These are phyloP conservation scores for Mimachlamys varia DNA, from an alignment of 2,888 invertebrate genomes.

Conservation along the genomic window DNA sequence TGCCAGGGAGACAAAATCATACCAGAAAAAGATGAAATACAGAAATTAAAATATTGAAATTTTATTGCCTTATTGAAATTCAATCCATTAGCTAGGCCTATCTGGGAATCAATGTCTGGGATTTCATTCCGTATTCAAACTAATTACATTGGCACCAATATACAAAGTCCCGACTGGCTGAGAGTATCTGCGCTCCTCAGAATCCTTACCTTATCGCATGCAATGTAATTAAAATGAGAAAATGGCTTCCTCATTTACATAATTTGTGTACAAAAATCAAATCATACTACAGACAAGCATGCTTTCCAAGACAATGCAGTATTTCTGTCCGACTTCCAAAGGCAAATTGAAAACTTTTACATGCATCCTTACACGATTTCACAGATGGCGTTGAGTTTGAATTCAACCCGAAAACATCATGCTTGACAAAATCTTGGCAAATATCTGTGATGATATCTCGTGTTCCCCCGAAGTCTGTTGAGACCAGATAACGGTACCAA, in stretches of 20 bases:
- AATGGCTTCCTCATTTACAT: constrained; percentile 19
- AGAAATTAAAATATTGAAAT: constrained; percentile 5
- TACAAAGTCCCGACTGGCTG: not conserved
- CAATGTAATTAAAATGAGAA: constrained; percentile 30
- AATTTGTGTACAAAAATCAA: constrained; percentile 31
- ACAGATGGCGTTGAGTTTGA: not conserved
- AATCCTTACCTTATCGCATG: constrained; percentile 27
- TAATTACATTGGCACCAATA: constrained; percentile 25
- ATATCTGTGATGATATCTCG: not conserved
- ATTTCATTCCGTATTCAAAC: constrained; percentile 28
- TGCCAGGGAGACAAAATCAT: not conserved
- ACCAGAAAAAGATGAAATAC: not conserved
- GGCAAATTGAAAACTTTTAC: constrained; percentile 5
- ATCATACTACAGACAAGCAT: not conserved
- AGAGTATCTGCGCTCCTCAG: not conserved
- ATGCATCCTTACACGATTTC: not conserved
- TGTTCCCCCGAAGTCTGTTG: not conserved
- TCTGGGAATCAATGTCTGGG: constrained; percentile 4
- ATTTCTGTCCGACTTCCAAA: not conserved
- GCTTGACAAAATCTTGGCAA: not conserved
- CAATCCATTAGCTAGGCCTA: constrained; percentile 17
- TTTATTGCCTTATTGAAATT: constrained; percentile 36
- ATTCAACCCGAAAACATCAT: not conserved
- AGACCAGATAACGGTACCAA: not conserved
- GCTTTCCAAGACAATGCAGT: constrained; percentile 21